Percentiles rank a stretch among this genome's conserved stretches.
Evolutionary conservation across 1,140 invertebrate species (phyloP).

Genomic region (Dendroctonus ponderosae): DNA sequence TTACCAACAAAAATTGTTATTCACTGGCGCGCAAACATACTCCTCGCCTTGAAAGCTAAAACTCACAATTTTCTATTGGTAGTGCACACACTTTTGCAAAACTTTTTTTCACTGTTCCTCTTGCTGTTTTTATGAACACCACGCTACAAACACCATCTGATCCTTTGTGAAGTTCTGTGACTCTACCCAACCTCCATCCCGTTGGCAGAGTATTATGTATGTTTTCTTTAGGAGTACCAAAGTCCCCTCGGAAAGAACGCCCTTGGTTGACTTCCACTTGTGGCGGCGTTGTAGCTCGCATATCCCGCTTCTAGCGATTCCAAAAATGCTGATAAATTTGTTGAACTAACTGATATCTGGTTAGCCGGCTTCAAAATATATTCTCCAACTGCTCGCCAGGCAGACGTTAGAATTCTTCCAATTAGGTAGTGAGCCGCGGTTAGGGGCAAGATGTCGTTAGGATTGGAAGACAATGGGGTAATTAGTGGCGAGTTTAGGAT

Average conservation of each 20-base stretch:
- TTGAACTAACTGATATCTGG: too few species aligned
- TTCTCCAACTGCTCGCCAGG: slow-evolving; percentile 3
- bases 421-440: neutral
- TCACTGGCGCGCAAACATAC: slow-evolving; percentile 3
- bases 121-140: slow-evolving; percentile 1
- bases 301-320: too few species aligned
- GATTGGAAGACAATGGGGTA: too few species aligned
- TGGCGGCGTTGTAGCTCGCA: too few species aligned
- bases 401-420: slow-evolving; percentile 3
- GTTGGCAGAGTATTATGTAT: too few species aligned
- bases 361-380: too few species aligned
- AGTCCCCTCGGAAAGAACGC: neutral
- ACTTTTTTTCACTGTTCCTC: slow-evolving; percentile 3
- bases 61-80: neutral
- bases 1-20: neutral
- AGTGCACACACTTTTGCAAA: slow-evolving; percentile 1
- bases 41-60: slow-evolving; percentile 3
- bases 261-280: slow-evolving; percentile 3
- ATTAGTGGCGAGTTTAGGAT: too few species aligned
- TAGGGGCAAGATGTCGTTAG: too few species aligned
- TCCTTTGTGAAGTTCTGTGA: slow-evolving; percentile 1
- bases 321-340: too few species aligned
- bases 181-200: too few species aligned
- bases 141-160: neutral
- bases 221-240: too few species aligned